Conservation (phyloP, 2,113 vertebrate species). For the Peromyscus leucopus region DNA sequence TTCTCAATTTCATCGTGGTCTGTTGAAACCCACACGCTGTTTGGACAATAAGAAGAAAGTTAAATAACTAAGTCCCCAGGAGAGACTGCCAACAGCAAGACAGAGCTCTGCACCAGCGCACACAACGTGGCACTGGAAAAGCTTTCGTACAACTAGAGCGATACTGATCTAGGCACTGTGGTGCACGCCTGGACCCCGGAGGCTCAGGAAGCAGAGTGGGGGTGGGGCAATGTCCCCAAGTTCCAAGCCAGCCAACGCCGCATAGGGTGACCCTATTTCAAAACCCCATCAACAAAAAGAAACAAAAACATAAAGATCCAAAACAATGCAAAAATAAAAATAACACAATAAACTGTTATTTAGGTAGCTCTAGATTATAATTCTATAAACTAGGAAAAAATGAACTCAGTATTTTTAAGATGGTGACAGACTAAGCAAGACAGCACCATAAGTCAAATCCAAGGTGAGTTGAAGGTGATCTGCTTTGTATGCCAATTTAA, state of each 20-base stretch:
- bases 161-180: not conserved
- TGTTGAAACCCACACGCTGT: conserved; percentile 97
- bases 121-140: not conserved
- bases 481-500: conserved; percentile 32
- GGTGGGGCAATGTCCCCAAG: too few species aligned
- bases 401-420: not conserved
- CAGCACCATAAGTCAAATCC: not conserved
- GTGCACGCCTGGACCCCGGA: not conserved
- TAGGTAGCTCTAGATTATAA: not conserved
- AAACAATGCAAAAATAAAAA: not conserved
- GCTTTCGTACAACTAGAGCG: not conserved
- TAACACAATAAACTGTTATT: not conserved
- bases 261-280: not conserved
- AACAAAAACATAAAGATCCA: not conserved
- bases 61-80: conserved; percentile 31
- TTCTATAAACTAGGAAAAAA: conserved; percentile 36
- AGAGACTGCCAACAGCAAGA: not conserved
- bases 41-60: conserved; percentile 53
- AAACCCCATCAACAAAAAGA: not conserved
- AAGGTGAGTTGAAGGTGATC: conserved; percentile 4
- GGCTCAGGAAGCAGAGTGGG: not conserved
- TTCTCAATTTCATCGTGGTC: conserved; percentile 95
- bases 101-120: not conserved
- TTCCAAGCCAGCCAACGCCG: not conserved
- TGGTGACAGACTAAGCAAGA: not conserved